Evolutionary conservation across 2,113 vertebrate genomes (phyloP).

Genomic region (Nothobranchius kuhntae): DNA sequence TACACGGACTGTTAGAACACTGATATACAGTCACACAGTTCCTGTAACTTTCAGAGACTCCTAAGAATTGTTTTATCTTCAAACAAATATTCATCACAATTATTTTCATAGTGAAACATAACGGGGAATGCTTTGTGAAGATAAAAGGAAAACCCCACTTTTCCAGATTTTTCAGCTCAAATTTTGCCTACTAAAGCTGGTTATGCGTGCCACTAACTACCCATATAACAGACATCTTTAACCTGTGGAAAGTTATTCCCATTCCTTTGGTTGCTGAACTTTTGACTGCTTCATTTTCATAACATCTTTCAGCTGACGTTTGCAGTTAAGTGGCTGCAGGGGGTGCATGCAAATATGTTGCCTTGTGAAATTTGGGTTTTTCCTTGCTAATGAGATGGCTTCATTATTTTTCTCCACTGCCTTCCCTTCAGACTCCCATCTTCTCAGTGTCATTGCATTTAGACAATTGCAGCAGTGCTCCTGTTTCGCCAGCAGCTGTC

Average conservation of each 20-base stretch:
- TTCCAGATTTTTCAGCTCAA: background rate
- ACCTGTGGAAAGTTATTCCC: conserved; percentile 21
- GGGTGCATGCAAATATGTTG: conserved; percentile 58
- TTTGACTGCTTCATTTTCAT: conserved; percentile 46
- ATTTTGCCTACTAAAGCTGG: background rate
- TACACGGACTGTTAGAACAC: too few species aligned
- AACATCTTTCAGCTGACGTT: conserved; percentile 38
- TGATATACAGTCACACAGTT: too few species aligned
- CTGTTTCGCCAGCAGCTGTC: conserved; percentile 52
- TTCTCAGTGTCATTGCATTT: conserved; percentile 13
- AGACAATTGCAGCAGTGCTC: conserved; percentile 25
- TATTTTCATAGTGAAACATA: background rate
- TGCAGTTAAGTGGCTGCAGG: conserved; percentile 41
- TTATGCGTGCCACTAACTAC: background rate
- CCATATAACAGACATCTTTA: conserved; percentile 6
- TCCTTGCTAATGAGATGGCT: conserved; percentile 56
- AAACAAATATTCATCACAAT: too few species aligned
- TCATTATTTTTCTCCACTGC: conserved; percentile 30
- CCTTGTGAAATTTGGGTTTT: conserved; percentile 56
- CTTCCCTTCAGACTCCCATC: conserved; percentile 1
- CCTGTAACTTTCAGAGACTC: too few species aligned
- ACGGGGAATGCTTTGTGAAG: background rate
- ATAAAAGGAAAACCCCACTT: background rate
- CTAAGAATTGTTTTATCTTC: too few species aligned
- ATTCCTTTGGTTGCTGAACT: conserved; percentile 64